A percentile compares a stretch with the other conserved stretches of the same genome.
phyloP scores from a whole-genome alignment of 2,797 vertebrate species.

The Pagetopsis macropterus region DNA sequence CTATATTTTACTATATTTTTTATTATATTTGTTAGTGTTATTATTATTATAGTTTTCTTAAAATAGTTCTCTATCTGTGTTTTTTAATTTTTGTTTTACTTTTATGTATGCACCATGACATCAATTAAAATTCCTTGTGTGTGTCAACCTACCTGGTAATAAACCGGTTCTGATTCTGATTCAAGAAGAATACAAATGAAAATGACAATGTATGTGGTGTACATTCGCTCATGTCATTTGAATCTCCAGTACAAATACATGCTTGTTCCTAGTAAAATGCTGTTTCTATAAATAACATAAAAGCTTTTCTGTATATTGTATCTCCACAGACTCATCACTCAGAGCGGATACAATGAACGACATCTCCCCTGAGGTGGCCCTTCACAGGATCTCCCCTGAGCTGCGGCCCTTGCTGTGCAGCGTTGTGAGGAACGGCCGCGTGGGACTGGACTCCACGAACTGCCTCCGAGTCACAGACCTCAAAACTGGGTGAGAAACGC shows the following conservation, averaged over 20 bases:
- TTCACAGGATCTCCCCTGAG: slow-evolving; percentile 94
- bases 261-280: neutral
- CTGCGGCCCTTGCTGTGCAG: slow-evolving; percentile 92
- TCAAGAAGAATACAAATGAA: slow-evolving; percentile 9
- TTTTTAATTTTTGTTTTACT: too few relatives aligned
- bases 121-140: too few relatives aligned
- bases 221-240: neutral
- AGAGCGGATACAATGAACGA: slow-evolving; percentile 80
- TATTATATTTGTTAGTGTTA: too few relatives aligned
- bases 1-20: too few relatives aligned
- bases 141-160: too few relatives aligned
- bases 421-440: slow-evolving; percentile 93
- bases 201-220: neutral
- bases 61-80: too few relatives aligned
- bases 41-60: too few relatives aligned
- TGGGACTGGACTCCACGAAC: slow-evolving; percentile 95
- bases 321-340: slow-evolving; percentile 26
- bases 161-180: too few relatives aligned
- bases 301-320: neutral
- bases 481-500: slow-evolving; percentile 91
- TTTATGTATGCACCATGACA: too few relatives aligned
- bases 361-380: slow-evolving; percentile 94
- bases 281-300: neutral
- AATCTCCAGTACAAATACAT: neutral
- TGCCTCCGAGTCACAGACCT: slow-evolving; percentile 96